These are phyloP conservation scores for Trachymyrmex septentrionalis DNA, from an alignment of 1,140 invertebrate species.

Conservation along the genomic window DNA sequence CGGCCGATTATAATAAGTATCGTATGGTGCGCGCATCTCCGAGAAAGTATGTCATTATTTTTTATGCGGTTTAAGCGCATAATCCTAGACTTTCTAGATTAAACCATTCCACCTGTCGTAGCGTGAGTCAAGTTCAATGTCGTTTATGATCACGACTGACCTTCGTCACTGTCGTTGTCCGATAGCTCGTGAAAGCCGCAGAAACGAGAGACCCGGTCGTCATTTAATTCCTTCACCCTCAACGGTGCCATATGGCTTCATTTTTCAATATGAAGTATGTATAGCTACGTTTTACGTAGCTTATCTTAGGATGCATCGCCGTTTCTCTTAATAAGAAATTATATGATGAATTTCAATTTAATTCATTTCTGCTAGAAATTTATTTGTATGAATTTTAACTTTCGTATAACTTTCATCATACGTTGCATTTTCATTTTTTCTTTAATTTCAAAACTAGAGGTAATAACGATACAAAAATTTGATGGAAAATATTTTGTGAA, in stretches of 20 bases:
- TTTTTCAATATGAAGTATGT: constrained; percentile 8
- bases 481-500: not conserved
- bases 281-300: no score
- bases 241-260: constrained; percentile 10
- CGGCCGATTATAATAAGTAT: constrained; percentile 53
- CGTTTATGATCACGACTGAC: constrained; percentile 61
- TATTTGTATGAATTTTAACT: not conserved
- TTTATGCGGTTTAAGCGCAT: constrained; percentile 47
- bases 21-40: constrained; percentile 17
- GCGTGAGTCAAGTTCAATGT: constrained; percentile 57
- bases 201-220: constrained; percentile 25
- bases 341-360: not conserved
- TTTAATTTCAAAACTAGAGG: not conserved
- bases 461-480: not conserved
- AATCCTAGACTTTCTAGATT: constrained; percentile 61
- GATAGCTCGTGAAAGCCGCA: constrained; percentile 60
- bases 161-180: constrained; percentile 62
- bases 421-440: not conserved
- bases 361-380: constrained; percentile 2
- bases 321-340: constrained; percentile 23
- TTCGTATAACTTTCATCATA: not conserved
- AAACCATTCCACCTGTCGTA: constrained; percentile 44
- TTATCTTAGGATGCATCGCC: not conserved
- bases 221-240: constrained; percentile 25
- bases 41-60: constrained; percentile 59